These are phyloP conservation scores for Lomographa bimaculata DNA, from an alignment of 2,888 invertebrate species.

Conservation along the genomic window DNA sequence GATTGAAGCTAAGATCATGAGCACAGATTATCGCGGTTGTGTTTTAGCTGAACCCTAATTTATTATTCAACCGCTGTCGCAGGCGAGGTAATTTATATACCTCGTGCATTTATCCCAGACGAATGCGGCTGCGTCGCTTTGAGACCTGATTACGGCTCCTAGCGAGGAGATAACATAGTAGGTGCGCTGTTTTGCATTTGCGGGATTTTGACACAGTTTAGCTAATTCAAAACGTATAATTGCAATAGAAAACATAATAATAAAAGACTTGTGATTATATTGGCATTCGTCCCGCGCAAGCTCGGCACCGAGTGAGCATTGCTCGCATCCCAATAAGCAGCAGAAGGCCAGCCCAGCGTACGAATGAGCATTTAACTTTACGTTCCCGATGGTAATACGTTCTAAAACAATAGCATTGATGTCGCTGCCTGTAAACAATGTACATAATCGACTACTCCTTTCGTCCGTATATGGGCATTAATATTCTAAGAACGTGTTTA, in stretches of 20 bases:
- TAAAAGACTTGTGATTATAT: slow-evolving; percentile 45
- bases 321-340: slow-evolving; percentile 71
- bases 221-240: slow-evolving; percentile 61
- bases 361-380: slow-evolving; percentile 68
- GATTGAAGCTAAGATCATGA: slow-evolving; percentile 41
- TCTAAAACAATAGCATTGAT: slow-evolving; percentile 54
- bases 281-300: slow-evolving; percentile 61
- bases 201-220: slow-evolving; percentile 61
- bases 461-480: slow-evolving; percentile 24
- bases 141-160: slow-evolving; percentile 43
- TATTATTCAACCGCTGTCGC: slow-evolving; percentile 48
- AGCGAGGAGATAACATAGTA: slow-evolving; percentile 39
- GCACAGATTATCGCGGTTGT: slow-evolving; percentile 40
- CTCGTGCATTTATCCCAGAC: slow-evolving; percentile 42
- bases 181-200: slow-evolving; percentile 36
- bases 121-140: slow-evolving; percentile 45
- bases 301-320: slow-evolving; percentile 50
- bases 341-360: slow-evolving; percentile 53
- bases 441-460: slow-evolving; percentile 25
- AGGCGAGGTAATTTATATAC: slow-evolving; percentile 42
- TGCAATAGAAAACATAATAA: slow-evolving; percentile 67
- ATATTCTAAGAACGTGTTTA: slow-evolving; percentile 24
- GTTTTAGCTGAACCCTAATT: slow-evolving; percentile 41
- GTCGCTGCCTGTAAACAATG: slow-evolving; percentile 27
- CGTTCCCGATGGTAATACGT: slow-evolving; percentile 58